A percentile compares a stretch with the other conserved stretches of the same genome.
These are phyloP conservation scores for Sicus ferrugineus DNA, from an alignment of 2,888 invertebrate species.

Conservation along the genomic window DNA sequence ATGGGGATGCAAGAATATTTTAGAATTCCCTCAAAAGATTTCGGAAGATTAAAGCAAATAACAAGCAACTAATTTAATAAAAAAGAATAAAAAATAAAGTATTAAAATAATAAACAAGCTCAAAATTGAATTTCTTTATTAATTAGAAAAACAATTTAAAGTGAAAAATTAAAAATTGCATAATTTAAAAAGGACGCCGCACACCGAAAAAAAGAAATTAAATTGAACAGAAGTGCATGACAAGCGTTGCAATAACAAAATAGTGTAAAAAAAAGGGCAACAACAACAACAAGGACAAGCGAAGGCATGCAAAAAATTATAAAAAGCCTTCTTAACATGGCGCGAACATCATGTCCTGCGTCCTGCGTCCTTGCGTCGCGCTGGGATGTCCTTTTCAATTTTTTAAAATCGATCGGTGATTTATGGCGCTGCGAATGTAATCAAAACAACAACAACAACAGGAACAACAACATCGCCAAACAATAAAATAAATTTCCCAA, in stretches of 20 bases:
- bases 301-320: conserved; percentile 41
- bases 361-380: conserved; percentile 47
- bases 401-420: conserved; percentile 56
- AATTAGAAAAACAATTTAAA: conserved; percentile 36
- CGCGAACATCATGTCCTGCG: conserved; percentile 63
- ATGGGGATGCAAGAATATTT: not conserved
- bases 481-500: too few relatives aligned
- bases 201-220: conserved; percentile 35
- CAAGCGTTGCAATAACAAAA: conserved; percentile 38
- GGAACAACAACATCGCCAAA: conserved; percentile 13
- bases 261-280: conserved; percentile 33
- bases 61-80: conserved; percentile 18
- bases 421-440: conserved; percentile 48
- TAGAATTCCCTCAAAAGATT: not conserved
- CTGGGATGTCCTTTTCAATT: conserved; percentile 40
- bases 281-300: conserved; percentile 41
- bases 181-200: too few relatives aligned
- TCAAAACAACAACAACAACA: conserved; percentile 17
- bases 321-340: conserved; percentile 54
- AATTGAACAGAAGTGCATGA: conserved; percentile 47
- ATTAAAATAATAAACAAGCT: not conserved
- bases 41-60: not conserved
- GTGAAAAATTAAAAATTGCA: conserved; percentile 17
- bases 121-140: not conserved
- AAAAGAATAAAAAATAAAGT: conserved; percentile 11